phyloP scores from a whole-genome alignment of 2,797 vertebrate genomes.

The Taeniopygia guttata region DNA sequence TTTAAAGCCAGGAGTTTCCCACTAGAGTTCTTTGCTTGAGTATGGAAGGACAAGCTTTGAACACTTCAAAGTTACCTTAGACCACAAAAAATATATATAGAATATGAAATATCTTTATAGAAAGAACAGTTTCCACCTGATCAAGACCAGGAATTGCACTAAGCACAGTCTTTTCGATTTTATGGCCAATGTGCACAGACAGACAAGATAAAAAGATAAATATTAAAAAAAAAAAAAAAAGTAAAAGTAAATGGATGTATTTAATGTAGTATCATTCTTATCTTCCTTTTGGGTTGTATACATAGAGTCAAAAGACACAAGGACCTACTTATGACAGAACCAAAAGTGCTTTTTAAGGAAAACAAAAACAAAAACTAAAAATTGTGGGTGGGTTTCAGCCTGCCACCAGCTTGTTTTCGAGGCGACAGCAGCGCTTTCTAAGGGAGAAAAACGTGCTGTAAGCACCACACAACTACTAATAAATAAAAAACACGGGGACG shows the following conservation, averaged over 20 bases:
- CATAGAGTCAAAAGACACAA: not conserved
- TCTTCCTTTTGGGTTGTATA: not conserved
- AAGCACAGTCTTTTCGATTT: not conserved
- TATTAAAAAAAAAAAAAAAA: not conserved
- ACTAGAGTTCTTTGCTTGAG: not conserved
- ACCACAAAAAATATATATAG: fast-evolving
- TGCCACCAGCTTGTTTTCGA: not conserved
- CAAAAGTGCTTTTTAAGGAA: fast-evolving
- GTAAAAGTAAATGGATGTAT: not conserved
- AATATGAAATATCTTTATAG: fast-evolving
- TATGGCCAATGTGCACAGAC: fast-evolving
- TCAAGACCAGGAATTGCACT: not conserved
- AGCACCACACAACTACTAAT: not conserved
- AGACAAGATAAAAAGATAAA: not conserved
- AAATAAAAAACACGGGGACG: not conserved
- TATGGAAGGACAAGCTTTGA: not conserved
- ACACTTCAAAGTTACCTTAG: not conserved
- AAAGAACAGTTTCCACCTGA: not conserved
- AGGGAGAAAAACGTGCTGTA: not conserved
- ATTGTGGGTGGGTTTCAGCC: fast-evolving
- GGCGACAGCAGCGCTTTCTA: not conserved
- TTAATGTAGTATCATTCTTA: fast-evolving
- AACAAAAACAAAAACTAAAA: not conserved
- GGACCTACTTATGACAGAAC: not conserved
- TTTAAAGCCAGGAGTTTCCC: not conserved